Conservation (phyloP, 2,113 vertebrate genomes). For the Herpetotheres cachinnans region DNA sequence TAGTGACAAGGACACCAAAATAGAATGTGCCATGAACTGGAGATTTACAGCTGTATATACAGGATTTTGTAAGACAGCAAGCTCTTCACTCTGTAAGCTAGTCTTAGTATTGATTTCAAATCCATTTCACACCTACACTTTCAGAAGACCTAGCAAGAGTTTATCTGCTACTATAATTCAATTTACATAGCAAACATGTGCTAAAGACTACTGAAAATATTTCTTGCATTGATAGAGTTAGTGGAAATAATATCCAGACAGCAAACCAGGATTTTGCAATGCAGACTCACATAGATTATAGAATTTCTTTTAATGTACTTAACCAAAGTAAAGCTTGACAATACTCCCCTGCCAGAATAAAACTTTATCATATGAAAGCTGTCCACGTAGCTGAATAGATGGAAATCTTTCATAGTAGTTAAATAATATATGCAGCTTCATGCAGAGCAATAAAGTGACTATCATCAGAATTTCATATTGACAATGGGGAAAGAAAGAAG, state of each 20-base stretch:
- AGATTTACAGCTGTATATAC: neutral
- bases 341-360: conserved; percentile 7
- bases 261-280: conserved; percentile 12
- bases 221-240: neutral
- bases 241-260: neutral
- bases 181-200: conserved; percentile 14
- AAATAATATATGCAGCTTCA: conserved; percentile 40
- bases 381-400: neutral
- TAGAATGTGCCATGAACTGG: neutral
- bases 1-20: neutral
- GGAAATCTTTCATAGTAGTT: conserved; percentile 18
- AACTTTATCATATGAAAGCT: conserved; percentile 9
- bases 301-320: conserved; percentile 23
- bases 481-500: neutral
- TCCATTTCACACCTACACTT: neutral
- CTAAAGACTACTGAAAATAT: conserved; percentile 3
- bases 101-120: neutral
- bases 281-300: neutral
- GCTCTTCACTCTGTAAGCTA: neutral
- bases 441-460: conserved; percentile 22
- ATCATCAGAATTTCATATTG: conserved; percentile 37
- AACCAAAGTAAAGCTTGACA: conserved; percentile 14
- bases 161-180: neutral
- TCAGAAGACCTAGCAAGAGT: neutral
- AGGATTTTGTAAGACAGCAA: neutral